These are phyloP conservation scores for Gortyna flavago DNA, from an alignment of 2,888 invertebrate genomes.

Conservation along the genomic window DNA sequence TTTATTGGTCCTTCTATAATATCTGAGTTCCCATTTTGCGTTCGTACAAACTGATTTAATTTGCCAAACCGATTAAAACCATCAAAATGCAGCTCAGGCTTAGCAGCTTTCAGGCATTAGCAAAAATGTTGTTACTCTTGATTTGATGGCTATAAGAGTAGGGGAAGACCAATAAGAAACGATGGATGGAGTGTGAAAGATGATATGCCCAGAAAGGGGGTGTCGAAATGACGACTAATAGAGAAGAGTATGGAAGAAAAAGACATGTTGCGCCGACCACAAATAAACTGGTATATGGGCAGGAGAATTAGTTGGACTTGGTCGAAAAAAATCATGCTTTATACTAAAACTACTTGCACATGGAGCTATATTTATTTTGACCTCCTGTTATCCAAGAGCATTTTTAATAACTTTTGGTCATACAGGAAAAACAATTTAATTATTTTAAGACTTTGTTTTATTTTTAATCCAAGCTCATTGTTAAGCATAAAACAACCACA, in stretches of 20 bases:
- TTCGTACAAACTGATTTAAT: not conserved
- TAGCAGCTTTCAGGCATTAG: not conserved
- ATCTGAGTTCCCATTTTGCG: not conserved
- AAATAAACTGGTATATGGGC: not conserved
- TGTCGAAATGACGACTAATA: not conserved
- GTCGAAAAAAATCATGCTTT: not conserved
- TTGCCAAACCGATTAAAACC: conserved; percentile 1
- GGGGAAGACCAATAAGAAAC: not conserved
- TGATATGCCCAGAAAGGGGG: not conserved
- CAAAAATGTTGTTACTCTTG: not conserved
- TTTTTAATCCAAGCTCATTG: conserved; percentile 4
- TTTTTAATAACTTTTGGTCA: conserved; percentile 11
- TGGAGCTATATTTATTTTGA: not conserved
- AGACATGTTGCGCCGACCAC: not conserved
- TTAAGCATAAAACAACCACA: not conserved
- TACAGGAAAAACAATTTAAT: conserved; percentile 16
- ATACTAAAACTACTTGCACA: not conserved
- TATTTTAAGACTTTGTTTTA: not conserved
- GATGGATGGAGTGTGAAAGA: not conserved
- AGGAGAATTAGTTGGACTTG: not conserved
- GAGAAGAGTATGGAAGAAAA: not conserved
- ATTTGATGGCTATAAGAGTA: not conserved
- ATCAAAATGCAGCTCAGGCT: conserved; percentile 5
- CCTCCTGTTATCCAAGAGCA: conserved; percentile 17
- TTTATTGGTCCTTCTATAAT: not conserved